phyloP scores from a whole-genome alignment of 2,888 invertebrate species.

The Microctonus brassicae region DNA sequence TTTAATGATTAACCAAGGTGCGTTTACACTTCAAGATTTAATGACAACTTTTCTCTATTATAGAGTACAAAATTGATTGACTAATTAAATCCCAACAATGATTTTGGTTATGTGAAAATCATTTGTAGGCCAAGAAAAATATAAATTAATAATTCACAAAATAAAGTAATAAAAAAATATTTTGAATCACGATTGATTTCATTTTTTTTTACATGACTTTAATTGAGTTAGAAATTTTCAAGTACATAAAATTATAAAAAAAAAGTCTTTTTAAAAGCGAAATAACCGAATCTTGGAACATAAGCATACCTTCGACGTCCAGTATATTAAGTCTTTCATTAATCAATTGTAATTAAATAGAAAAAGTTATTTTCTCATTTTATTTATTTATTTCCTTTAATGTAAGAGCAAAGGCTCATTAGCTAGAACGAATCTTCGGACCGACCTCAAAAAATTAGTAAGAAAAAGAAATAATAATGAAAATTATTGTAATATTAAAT shows the following conservation, averaged over 20 bases:
- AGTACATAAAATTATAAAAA: neutral
- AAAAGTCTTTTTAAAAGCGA: neutral
- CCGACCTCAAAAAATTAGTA: conserved; percentile 38
- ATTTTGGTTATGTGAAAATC: neutral
- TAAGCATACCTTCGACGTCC: conserved; percentile 51
- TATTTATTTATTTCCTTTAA: conserved; percentile 29
- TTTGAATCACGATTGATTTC: neutral
- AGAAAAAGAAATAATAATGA: conserved; percentile 16
- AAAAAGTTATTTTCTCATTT: neutral
- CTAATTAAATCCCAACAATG: neutral
- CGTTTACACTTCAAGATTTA: conserved; percentile 49
- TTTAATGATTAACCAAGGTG: conserved; percentile 42
- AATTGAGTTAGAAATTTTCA: neutral
- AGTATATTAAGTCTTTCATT: conserved; percentile 36
- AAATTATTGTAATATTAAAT: neutral
- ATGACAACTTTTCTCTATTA: conserved; percentile 8
- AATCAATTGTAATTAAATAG: neutral
- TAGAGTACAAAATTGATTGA: neutral
- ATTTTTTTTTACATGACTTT: neutral
- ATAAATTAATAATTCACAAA: neutral
- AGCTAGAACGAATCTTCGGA: conserved; percentile 45
- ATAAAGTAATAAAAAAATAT: neutral
- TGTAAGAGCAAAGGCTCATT: conserved; percentile 31
- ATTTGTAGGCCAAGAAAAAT: neutral
- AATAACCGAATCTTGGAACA: conserved; percentile 56